A percentile compares a stretch with the other conserved stretches of the same genome.
Conservation (phyloP, 2,797 vertebrate species). For the Ptychadena robeensis region DNA sequence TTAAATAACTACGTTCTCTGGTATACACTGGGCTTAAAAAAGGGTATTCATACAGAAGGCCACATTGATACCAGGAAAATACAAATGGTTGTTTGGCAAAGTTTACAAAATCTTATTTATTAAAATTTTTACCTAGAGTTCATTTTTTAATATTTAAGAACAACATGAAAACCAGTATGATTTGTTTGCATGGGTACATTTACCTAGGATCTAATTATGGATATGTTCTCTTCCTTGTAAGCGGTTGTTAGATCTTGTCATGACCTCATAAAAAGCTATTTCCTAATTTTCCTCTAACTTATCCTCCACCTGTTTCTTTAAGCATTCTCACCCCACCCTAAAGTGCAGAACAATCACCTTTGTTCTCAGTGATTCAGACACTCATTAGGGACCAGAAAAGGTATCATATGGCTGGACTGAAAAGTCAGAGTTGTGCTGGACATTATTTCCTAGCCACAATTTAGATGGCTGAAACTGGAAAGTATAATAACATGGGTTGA, state of each 20-base stretch:
- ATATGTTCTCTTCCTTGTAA: neutral
- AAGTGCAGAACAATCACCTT: neutral
- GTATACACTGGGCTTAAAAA: no score
- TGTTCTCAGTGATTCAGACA: neutral
- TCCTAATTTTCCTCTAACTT: no score
- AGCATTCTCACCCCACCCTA: neutral
- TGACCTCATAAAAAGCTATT: neutral
- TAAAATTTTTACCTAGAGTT: no score
- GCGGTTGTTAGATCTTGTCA: neutral
- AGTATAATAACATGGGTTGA: no score
- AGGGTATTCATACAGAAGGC: no score
- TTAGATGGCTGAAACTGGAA: no score
- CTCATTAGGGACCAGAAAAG: neutral
- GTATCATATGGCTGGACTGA: neutral
- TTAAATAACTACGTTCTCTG: no score
- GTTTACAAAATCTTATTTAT: no score
- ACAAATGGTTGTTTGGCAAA: no score
- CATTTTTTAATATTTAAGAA: neutral
- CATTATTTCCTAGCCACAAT: no score
- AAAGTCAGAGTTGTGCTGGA: neutral
- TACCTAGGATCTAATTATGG: neutral
- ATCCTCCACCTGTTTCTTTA: neutral
- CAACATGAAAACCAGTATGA: neutral
- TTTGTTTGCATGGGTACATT: neutral
- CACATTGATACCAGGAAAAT: no score